A percentile compares a stretch with the other conserved stretches of the same genome.
Conservation (phyloP, 2,797 vertebrate species). For the Gallinago stenura region DNA sequence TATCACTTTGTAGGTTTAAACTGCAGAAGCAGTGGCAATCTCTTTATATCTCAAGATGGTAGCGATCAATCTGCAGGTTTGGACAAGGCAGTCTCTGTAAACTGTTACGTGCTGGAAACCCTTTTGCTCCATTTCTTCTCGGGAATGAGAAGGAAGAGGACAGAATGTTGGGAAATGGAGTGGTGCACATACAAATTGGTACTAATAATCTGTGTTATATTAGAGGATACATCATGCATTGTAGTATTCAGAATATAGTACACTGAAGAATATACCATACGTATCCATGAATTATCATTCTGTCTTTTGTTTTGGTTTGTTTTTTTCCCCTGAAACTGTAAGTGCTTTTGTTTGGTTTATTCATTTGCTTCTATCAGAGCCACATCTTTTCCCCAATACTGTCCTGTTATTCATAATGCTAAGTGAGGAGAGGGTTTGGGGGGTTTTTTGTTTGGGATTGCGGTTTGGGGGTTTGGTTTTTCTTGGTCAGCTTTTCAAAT, state of each 20-base stretch:
- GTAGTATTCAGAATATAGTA: background rate
- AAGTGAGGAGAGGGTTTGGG: background rate
- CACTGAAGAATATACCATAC: background rate
- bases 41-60: background rate
- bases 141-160: conserved; percentile 25
- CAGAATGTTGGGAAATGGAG: conserved; percentile 28
- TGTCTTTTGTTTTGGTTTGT: background rate
- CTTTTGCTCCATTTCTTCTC: conserved; percentile 50
- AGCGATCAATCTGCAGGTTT: background rate
- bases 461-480: background rate
- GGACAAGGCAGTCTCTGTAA: conserved; percentile 33
- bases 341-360: conserved; percentile 5
- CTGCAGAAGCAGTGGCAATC: background rate
- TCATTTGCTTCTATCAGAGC: conserved; percentile 49
- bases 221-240: background rate
- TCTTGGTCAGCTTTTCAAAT: background rate
- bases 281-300: conserved; percentile 42
- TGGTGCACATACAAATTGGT: background rate
- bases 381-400: conserved; percentile 31
- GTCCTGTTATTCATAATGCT: background rate
- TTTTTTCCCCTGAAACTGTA: background rate
- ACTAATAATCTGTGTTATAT: background rate
- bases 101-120: conserved; percentile 28
- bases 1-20: background rate
- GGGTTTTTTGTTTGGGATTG: background rate